Evolutionary conservation across 2,797 vertebrate species (phyloP).

Genomic region (Columba guinea): DNA sequence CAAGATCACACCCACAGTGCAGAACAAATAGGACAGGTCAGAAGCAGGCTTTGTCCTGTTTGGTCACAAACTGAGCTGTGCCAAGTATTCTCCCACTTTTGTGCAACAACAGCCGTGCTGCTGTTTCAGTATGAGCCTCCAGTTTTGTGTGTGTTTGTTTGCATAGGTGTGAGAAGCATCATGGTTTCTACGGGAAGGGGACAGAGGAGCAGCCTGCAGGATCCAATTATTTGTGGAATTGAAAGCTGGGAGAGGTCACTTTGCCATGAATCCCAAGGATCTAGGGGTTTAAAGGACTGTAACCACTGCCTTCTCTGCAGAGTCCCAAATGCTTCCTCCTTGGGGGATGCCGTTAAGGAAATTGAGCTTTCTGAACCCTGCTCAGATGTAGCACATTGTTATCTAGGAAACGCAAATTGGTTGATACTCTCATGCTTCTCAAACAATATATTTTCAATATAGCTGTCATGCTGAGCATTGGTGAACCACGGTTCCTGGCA

Average conservation of each 20-base stretch:
- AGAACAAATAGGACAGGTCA: not conserved
- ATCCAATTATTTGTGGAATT: not conserved
- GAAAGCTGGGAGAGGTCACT: not conserved
- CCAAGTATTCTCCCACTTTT: not conserved
- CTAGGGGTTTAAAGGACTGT: not conserved
- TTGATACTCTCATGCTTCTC: not conserved
- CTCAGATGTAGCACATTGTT: not conserved
- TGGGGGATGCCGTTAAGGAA: not conserved
- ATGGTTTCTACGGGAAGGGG: not conserved
- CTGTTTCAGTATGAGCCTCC: not conserved
- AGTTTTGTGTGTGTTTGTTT: not conserved
- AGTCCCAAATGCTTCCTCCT: not conserved
- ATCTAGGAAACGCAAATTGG: not conserved
- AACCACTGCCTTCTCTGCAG: not conserved
- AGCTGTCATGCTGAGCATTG: not conserved
- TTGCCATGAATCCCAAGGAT: not conserved
- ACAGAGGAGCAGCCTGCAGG: not conserved
- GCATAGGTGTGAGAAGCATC: not conserved
- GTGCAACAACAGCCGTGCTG: not conserved
- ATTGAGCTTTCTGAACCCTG: not conserved
- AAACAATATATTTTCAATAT: not conserved
- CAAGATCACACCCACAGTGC: not conserved
- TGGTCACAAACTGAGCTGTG: not conserved
- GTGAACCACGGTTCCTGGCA: not conserved
- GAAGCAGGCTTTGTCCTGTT: not conserved